These are phyloP conservation scores for Parauchenoglanis ngamensis DNA, from an alignment of 2,797 vertebrate genomes.

Conservation along the genomic window DNA sequence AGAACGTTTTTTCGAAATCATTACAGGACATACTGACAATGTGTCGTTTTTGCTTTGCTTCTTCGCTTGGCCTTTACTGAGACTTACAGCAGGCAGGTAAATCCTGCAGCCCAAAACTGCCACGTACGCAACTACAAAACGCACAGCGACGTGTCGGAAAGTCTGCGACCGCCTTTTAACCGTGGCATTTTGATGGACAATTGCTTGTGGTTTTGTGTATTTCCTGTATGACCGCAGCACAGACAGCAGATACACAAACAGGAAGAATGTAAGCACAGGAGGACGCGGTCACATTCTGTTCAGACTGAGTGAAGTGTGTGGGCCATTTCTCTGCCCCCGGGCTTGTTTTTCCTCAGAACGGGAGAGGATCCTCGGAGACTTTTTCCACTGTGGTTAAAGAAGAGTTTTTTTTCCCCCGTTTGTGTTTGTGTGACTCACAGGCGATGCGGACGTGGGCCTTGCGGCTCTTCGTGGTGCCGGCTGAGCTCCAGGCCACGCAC, in stretches of 20 bases:
- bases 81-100: too few species aligned
- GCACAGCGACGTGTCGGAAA: neutral
- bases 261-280: conserved; percentile 19
- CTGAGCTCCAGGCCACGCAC: conserved; percentile 98
- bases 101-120: neutral
- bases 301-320: conserved; percentile 19
- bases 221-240: conserved; percentile 6
- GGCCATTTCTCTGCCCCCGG: conserved; percentile 12
- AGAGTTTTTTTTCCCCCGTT: neutral
- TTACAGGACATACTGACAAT: neutral
- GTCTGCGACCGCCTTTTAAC: neutral
- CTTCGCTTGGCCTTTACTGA: neutral
- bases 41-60: too few species aligned
- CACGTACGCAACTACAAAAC: neutral
- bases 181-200: conserved; percentile 21
- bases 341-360: conserved; percentile 22
- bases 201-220: conserved; percentile 24
- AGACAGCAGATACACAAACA: conserved; percentile 16
- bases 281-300: conserved; percentile 22
- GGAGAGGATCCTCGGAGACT: conserved; percentile 10
- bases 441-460: conserved; percentile 96
- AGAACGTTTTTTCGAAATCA: neutral
- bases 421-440: conserved; percentile 81
- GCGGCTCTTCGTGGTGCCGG: conserved; percentile 96
- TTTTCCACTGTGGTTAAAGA: conserved; percentile 37